A percentile compares a stretch with the other conserved stretches of the same genome.
Evolutionary conservation across 2,888 invertebrate species (phyloP).

Genomic region (Lamellibrachia columna): DNA sequence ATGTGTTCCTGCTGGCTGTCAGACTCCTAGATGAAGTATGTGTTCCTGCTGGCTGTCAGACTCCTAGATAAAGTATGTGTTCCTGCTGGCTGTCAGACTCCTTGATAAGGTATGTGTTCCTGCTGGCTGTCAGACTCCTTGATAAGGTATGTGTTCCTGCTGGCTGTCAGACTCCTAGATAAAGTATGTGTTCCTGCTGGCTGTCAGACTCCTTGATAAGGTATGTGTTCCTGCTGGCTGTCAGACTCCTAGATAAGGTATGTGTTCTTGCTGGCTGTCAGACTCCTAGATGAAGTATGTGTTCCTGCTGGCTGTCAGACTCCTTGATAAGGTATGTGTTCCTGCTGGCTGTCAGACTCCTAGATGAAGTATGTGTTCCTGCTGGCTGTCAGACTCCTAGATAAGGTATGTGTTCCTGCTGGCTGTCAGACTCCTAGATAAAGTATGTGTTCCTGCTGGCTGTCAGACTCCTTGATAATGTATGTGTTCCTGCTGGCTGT

Average conservation of each 20-base stretch:
- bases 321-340: constrained; percentile 79
- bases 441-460: constrained; percentile 70
- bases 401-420: constrained; percentile 75
- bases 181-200: constrained; percentile 90
- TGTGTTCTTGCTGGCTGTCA: constrained; percentile 86
- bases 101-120: constrained; percentile 70
- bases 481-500: constrained; percentile 96
- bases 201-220: constrained; percentile 86
- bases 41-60: constrained; percentile 90
- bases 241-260: no score
- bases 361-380: constrained; percentile 77
- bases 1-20: neutral
- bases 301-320: neutral
- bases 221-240: constrained; percentile 67
- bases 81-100: no score
- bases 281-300: constrained; percentile 84
- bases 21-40: constrained; percentile 71
- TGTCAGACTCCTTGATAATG: no score
- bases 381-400: no score
- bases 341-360: constrained; percentile 85
- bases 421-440: constrained; percentile 86
- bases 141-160: constrained; percentile 75
- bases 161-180: no score
- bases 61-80: constrained; percentile 81
- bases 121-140: constrained; percentile 87